Evolutionary conservation across 2,888 invertebrate species (phyloP), one percentile per base, ranked within the genome.

Genomic region (Polia nebulosa): DNA sequence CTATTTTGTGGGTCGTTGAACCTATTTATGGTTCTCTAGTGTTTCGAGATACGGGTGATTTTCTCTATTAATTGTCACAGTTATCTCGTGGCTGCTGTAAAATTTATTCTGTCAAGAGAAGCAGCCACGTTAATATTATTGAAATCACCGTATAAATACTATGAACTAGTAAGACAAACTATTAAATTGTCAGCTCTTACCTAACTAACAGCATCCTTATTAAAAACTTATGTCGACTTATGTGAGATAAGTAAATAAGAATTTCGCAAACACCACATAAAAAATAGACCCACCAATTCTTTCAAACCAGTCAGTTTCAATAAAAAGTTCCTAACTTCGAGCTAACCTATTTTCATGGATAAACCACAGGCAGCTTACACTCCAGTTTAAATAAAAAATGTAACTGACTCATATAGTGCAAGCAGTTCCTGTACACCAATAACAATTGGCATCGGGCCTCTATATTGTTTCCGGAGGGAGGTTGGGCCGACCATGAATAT

Each of bases 391-490:
- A 78, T 74, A 74, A 71, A 75, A 64, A 76, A 70, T 72, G 62
- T 62, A 49, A 51, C 57, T 59, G 67, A 65, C 63, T 68, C 57
- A 60, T 73, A 70, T 60, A 58, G 60, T 60, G 47, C 67, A 57
- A 49, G 32, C 58, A 67, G 62, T 72, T 65, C 55, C 53, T 61
- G 60, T 72, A 70, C 65, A 78, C 71, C 78, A 78, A 79, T 83
- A 82, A 82, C 75, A 72, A 80, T 82, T 83, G 83, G 75, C 72
- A 72, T 83, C 70, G 80, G 70, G 63, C 70, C 55, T 62, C 76
- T 66, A 72, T 85, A 84, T 83, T 84, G 82, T 76, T 80, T 85
- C 82, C 79, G 76, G 64, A 64, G 61, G 70, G 65, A 75, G 70
- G 57, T 61, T 62, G 66, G 63, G 55, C 67, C 61, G 72, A 60